Conservation (phyloP, 2,113 vertebrate genomes). For the Calyptomena viridis region DNA sequence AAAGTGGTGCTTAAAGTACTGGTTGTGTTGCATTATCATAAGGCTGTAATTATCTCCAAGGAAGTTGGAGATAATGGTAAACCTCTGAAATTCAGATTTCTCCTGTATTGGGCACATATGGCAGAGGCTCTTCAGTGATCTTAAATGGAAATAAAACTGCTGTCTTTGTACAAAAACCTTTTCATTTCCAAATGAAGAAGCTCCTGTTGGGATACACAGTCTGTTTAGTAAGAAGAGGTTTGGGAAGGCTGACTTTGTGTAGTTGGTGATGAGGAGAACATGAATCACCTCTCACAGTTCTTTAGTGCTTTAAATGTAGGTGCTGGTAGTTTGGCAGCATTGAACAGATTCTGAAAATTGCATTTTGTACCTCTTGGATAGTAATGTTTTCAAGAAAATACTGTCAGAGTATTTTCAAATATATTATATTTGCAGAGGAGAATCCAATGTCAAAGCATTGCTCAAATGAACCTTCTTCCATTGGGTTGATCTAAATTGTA, state of each 20-base stretch:
- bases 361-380: background rate
- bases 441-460: background rate
- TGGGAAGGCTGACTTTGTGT: background rate
- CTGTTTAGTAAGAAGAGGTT: background rate
- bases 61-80: background rate
- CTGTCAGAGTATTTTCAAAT: background rate
- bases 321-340: background rate
- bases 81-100: background rate
- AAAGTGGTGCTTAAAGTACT: background rate
- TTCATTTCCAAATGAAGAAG: background rate
- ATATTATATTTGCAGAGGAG: background rate
- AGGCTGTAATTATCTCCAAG: background rate
- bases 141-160: background rate
- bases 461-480: background rate
- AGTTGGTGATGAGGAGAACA: background rate
- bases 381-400: background rate
- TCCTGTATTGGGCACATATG: background rate
- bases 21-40: background rate
- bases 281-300: background rate
- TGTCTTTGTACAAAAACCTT: background rate
- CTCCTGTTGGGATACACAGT: background rate
- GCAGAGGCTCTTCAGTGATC: background rate
- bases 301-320: background rate
- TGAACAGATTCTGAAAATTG: background rate
- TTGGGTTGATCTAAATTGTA: background rate